These are phyloP conservation scores for Hybognathus amarus DNA, from an alignment of 2,797 vertebrate species.

Conservation along the genomic window DNA sequence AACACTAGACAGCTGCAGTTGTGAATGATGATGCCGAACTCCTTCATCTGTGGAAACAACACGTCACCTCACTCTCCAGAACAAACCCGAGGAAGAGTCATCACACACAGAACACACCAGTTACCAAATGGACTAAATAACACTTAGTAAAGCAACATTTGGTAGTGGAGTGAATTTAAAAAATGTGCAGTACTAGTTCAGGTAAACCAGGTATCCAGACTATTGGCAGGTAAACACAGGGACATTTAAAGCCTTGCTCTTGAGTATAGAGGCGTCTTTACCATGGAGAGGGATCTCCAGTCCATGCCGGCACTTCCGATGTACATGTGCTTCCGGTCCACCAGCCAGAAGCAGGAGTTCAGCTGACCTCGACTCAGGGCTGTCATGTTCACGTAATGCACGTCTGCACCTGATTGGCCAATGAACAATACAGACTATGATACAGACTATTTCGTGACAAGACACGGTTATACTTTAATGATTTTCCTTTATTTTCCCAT, in stretches of 20 bases:
- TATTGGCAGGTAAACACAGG: neutral
- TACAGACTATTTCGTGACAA: no score
- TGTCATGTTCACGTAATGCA: slow-evolving; percentile 90
- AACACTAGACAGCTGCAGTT: slow-evolving; percentile 94
- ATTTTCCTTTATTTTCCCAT: no score
- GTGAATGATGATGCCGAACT: slow-evolving; percentile 90
- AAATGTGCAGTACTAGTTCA: neutral
- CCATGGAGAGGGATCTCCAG: slow-evolving; percentile 90
- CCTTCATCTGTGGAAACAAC: slow-evolving; percentile 85
- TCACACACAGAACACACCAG: no score
- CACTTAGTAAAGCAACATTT: neutral
- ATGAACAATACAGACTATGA: neutral
- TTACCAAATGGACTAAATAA: neutral
- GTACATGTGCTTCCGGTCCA: slow-evolving; percentile 93
- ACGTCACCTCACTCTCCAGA: neutral
- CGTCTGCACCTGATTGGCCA: slow-evolving; percentile 82
- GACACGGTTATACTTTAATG: no score
- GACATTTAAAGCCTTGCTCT: neutral
- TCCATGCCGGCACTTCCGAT: slow-evolving; percentile 93
- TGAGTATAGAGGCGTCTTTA: slow-evolving; percentile 66
- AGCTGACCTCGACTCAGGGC: slow-evolving; percentile 88
- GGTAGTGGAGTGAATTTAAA: neutral
- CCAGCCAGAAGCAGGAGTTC: slow-evolving; percentile 94
- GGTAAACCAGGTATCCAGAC: no score
- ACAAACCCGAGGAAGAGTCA: neutral